Base-by-base conservation (phyloP, 2,113 vertebrate species). In the Passer domesticus region DNA sequence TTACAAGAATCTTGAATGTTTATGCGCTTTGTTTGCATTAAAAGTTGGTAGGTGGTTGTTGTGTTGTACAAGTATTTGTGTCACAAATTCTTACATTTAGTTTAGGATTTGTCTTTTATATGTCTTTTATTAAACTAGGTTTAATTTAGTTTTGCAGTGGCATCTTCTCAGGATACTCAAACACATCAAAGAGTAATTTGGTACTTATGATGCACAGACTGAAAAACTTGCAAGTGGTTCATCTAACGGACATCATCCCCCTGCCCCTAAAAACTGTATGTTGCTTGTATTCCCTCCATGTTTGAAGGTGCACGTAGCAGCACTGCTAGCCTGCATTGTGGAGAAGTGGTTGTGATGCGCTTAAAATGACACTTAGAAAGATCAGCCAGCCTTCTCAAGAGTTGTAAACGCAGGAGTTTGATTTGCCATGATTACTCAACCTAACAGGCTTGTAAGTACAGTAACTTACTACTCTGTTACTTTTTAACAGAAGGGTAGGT, bases 221-320 rank as follows among this genome's bases (percentile, higher is more conserved):
- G 66, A 63, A 59, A 50, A 33, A 8, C 17, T 63, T 82, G 12
- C 13, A 73, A 53, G 37, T 77, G 13, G 2, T 58, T 17, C 55
- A 31, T 62, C 33, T 53, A 33, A 30, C 11, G 2, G 22, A 74
- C 19, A 39, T 41, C 16, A 19, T 37, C 4, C 9, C 6, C 13
- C 15, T 52, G 9, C 4, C 30, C n/a, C 8, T 9, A 10, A 80
- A 67, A 62, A 7, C 1, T 3, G 0, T 21, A 2, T 7, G 11
- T 37, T 63, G 16, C 5, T 28, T 41, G 2, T 0, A 8, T 64
- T 73, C 24, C 16, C 6, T 58, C 20, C 15, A 0, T 58, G 12
- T n/a, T 59, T n/a, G 46, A 52, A 53, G 14, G 22, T 28, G 12
- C 52, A 6, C 37, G 10, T 53, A 76, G 28, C 35, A 43, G 47